Evolutionary conservation across 2,113 vertebrate genomes (phyloP).

Genomic region (Amblyopsis rosae): DNA sequence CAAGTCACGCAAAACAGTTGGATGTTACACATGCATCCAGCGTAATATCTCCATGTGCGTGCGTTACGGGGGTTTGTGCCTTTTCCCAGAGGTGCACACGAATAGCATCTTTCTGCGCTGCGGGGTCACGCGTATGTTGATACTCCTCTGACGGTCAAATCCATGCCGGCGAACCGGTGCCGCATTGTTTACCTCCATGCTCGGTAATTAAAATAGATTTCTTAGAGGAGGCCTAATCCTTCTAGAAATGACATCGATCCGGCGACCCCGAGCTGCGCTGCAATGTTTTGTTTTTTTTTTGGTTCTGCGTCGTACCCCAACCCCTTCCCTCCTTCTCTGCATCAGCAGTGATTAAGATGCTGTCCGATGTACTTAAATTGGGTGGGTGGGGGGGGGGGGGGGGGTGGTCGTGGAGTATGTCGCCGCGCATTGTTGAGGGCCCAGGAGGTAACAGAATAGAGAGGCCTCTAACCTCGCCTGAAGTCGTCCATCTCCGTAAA

Average conservation of each 20-base stretch:
- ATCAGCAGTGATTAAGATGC: no score
- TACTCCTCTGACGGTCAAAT: slow-evolving; percentile 55
- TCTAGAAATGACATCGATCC: slow-evolving; percentile 72
- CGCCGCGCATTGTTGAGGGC: not conserved
- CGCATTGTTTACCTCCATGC: slow-evolving; percentile 73
- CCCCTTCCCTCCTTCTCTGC: not conserved
- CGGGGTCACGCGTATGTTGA: slow-evolving; percentile 51
- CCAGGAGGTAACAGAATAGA: slow-evolving; percentile 28
- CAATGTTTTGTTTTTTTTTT: slow-evolving; percentile 22
- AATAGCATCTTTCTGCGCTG: slow-evolving; percentile 40
- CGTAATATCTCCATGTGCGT: no score
- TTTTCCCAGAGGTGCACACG: slow-evolving; percentile 33
- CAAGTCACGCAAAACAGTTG: no score
- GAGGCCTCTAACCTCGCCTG: slow-evolving; percentile 69
- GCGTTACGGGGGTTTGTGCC: not conserved
- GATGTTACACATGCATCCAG: slow-evolving; percentile 5
- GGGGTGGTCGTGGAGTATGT: no score
- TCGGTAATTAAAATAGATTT: slow-evolving; percentile 79
- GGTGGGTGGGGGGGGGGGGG: no score
- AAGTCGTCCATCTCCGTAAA: slow-evolving; percentile 74
- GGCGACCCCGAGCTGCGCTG: slow-evolving; percentile 23
- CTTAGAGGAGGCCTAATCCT: slow-evolving; percentile 66
- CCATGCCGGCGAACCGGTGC: slow-evolving; percentile 53
- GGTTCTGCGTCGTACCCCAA: no score
- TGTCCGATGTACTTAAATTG: no score